Conservation (phyloP, 2,797 vertebrate species). For the Yasuhikotakia modesta region DNA sequence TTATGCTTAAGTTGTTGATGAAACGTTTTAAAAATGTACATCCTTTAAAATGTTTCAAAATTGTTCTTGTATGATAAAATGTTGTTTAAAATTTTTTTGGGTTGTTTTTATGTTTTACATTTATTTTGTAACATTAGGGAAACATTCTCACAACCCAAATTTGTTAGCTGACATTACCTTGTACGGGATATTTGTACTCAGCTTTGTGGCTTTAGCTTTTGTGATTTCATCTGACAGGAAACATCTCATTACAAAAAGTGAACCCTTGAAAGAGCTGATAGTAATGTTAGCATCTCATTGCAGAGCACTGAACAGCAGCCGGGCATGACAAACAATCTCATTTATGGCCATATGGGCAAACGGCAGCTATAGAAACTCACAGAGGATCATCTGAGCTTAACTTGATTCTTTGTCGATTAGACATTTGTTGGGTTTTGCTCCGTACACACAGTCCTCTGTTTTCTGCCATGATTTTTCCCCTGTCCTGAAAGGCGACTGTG, state of each 20-base stretch:
- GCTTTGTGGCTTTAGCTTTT: background rate
- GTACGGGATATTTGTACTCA: background rate
- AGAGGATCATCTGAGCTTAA: conserved; percentile 44
- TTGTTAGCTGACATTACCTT: too few relatives aligned
- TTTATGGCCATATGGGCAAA: conserved; percentile 28
- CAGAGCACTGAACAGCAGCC: background rate
- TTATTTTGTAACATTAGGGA: too few relatives aligned
- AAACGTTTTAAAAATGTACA: too few relatives aligned
- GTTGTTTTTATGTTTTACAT: too few relatives aligned
- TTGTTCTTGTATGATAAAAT: too few relatives aligned
- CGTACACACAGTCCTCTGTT: conserved; percentile 54
- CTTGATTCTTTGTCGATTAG: conserved; percentile 52
- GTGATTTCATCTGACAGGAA: background rate
- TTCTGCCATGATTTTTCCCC: conserved; percentile 50
- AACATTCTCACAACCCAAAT: too few relatives aligned
- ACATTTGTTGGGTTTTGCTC: conserved; percentile 57
- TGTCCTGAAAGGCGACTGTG: conserved; percentile 76
- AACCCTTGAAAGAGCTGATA: background rate
- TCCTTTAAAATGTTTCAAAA: too few relatives aligned
- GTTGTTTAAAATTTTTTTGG: too few relatives aligned
- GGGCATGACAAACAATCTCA: background rate
- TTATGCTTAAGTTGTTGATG: too few relatives aligned
- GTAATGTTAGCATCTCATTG: background rate
- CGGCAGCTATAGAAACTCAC: conserved; percentile 23
- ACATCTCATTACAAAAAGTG: background rate